Percentiles rank a stretch among this genome's conserved stretches.
Evolutionary conservation across 2,888 invertebrate genomes (phyloP).

Genomic region (Rhodophaea formosa): DNA sequence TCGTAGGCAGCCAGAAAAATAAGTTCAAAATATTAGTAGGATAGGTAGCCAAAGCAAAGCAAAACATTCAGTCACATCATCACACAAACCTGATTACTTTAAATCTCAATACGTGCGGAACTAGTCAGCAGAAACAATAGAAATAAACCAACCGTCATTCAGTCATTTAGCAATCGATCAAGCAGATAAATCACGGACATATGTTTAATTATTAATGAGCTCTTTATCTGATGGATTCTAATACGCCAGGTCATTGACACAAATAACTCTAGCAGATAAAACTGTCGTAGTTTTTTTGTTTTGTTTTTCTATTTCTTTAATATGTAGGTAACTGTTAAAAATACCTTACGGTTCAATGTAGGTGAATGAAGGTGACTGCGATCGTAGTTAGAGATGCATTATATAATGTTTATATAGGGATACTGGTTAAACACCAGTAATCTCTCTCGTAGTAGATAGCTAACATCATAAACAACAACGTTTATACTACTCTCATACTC

Average conservation of each 20-base stretch:
- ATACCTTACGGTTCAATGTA: neutral
- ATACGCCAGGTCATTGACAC: conserved; percentile 1
- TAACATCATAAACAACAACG: too few relatives aligned
- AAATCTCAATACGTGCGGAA: neutral
- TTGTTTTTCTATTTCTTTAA: neutral
- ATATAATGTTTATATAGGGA: too few relatives aligned
- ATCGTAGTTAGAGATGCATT: too few relatives aligned
- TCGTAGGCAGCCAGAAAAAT: too few relatives aligned
- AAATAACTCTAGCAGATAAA: neutral
- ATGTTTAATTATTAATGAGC: conserved; percentile 9
- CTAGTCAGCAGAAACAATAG: neutral
- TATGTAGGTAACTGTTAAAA: neutral
- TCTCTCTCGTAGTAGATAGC: too few relatives aligned
- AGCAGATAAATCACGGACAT: neutral
- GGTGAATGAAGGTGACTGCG: too few relatives aligned
- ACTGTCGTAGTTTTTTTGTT: neutral
- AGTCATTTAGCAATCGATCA: neutral
- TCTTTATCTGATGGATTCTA: neutral
- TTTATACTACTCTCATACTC: too few relatives aligned
- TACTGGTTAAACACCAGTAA: too few relatives aligned
- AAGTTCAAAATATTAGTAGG: too few relatives aligned
- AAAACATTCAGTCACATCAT: too few relatives aligned
- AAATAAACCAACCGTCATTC: neutral
- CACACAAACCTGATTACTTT: too few relatives aligned
- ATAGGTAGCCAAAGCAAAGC: too few relatives aligned